Evolutionary conservation across 2,797 vertebrate species (phyloP).

Genomic region (Apodemus agrarius): DNA sequence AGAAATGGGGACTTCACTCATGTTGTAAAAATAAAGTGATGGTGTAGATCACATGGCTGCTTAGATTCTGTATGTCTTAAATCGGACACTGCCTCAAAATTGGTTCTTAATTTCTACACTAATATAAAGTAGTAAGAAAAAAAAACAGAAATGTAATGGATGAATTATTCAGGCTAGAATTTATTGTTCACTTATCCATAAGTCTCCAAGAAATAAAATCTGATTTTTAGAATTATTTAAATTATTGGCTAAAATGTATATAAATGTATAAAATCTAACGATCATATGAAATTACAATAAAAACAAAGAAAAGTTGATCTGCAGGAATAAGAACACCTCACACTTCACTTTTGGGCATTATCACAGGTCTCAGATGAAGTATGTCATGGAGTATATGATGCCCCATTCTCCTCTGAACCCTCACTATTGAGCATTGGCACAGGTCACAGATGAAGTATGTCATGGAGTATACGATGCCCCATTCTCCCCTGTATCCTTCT

Average conservation of each 20-base stretch:
- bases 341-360: background rate
- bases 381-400: background rate
- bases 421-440: background rate
- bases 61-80: background rate
- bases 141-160: background rate
- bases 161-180: background rate
- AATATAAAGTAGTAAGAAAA: background rate
- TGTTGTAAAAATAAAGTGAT: background rate
- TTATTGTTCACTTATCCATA: background rate
- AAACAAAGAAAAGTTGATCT: background rate
- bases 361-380: background rate
- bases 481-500: background rate
- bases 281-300: background rate
- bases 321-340: background rate
- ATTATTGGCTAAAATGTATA: background rate
- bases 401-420: background rate
- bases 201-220: background rate
- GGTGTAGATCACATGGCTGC: background rate
- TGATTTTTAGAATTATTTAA: background rate
- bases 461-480: background rate
- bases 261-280: background rate
- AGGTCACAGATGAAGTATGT: background rate
- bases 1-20: background rate
- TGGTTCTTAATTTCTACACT: slow-evolving; percentile 32
- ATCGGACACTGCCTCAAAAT: background rate